These are phyloP conservation scores for Chaetogeoica ovagalla DNA, from an alignment of 2,888 invertebrate genomes.

Conservation along the genomic window DNA sequence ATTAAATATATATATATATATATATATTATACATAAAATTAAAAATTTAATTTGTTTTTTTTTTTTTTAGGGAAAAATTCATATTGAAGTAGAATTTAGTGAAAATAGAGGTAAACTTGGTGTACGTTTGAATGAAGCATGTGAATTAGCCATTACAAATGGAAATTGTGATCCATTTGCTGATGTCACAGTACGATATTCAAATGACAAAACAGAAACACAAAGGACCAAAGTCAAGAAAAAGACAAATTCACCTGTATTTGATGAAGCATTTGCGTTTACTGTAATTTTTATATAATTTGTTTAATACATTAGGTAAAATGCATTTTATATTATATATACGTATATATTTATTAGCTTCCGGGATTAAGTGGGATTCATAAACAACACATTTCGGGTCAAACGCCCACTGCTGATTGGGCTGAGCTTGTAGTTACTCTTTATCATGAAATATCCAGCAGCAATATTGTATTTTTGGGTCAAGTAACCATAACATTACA, in stretches of 20 bases:
- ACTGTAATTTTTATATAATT: conserved; percentile 60
- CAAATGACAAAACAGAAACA: conserved; percentile 77
- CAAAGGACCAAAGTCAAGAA: conserved; percentile 84
- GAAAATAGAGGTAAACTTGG: conserved; percentile 54
- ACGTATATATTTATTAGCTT: conserved; percentile 54
- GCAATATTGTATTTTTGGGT: conserved; percentile 82
- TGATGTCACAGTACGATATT: conserved; percentile 76
- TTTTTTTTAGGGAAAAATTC: conserved; percentile 68
- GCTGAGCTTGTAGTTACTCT: conserved; percentile 80
- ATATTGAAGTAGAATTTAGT: conserved; percentile 76
- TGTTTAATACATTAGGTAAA: conserved; percentile 3
- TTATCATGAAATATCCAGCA: conserved; percentile 81
- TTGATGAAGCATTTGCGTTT: conserved; percentile 85
- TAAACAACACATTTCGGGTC: conserved; percentile 33
- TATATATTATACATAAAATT: too few species aligned
- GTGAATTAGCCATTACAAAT: conserved; percentile 84
- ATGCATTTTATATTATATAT: background rate
- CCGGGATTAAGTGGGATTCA: conserved; percentile 54
- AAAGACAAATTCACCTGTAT: conserved; percentile 87
- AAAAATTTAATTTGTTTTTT: conserved; percentile 36
- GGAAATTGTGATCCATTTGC: conserved; percentile 91
- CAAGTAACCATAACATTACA: conserved; percentile 80
- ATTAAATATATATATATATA: background rate
- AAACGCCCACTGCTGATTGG: conserved; percentile 61
- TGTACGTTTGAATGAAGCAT: conserved; percentile 75